Percentiles rank a stretch among this genome's conserved stretches.
Evolutionary conservation across 2,888 invertebrate genomes (phyloP).

Genomic region (Pachymerium ferrugineum): DNA sequence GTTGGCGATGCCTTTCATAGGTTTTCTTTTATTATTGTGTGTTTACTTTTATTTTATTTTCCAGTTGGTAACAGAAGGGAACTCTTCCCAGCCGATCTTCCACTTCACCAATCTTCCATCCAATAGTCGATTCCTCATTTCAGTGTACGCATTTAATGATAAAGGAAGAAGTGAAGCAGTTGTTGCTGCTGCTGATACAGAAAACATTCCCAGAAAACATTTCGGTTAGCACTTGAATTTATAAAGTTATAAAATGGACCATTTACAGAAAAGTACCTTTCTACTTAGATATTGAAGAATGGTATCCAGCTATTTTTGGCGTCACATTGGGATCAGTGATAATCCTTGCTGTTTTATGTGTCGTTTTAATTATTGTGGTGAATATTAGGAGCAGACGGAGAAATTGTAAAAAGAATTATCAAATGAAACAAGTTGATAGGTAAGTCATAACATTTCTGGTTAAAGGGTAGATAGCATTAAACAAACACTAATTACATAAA

Average conservation of each 20-base stretch:
- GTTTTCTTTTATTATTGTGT: too few relatives aligned
- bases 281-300: not conserved
- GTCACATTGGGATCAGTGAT: not conserved
- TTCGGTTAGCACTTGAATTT: not conserved
- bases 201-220: not conserved
- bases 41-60: not conserved
- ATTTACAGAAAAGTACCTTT: not conserved
- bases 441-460: not conserved
- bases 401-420: not conserved
- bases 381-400: not conserved
- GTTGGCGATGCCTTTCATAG: not conserved
- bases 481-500: not conserved
- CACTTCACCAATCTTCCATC: slow-evolving; percentile 65
- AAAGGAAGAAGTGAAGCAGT: slow-evolving; percentile 78
- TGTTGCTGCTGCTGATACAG: slow-evolving; percentile 45
- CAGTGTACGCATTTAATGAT: slow-evolving; percentile 71
- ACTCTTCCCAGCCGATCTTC: slow-evolving; percentile 68
- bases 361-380: not conserved
- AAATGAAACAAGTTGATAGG: not conserved
- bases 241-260: not conserved
- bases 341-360: not conserved
- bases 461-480: too few relatives aligned
- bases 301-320: not conserved
- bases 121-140: slow-evolving; percentile 68
- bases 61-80: slow-evolving; percentile 53